Percentiles rank a stretch among this genome's conserved stretches.
These are phyloP conservation scores for Diplodus puntazzo DNA, from an alignment of 2,797 vertebrate species.

Conservation along the genomic window DNA sequence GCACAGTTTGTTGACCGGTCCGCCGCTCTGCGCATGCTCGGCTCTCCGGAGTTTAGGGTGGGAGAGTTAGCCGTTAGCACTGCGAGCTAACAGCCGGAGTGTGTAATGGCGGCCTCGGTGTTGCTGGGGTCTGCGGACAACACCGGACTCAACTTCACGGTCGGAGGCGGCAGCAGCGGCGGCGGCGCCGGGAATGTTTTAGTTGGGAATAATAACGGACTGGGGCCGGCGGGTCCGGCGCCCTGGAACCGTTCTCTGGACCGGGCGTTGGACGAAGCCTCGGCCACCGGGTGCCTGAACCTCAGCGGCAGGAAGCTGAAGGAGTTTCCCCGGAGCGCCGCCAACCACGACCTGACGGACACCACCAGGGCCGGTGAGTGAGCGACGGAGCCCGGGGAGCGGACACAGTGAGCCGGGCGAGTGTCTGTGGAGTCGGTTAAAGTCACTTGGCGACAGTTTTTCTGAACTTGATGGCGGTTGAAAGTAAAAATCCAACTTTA, in stretches of 20 bases:
- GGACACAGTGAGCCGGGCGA: accelerated
- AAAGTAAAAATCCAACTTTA: constrained; percentile 8
- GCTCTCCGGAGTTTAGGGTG: constrained; percentile 53
- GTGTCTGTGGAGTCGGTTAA: too few relatives aligned
- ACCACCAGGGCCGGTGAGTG: constrained; percentile 94
- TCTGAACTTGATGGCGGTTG: accelerated
- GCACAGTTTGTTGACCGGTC: constrained; percentile 9
- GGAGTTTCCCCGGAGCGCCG: constrained; percentile 95
- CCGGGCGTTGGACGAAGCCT: constrained; percentile 94
- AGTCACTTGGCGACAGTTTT: not conserved
- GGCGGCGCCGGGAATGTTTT: constrained; percentile 36
- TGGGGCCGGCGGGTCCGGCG: constrained; percentile 77
- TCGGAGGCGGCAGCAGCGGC: constrained; percentile 59
- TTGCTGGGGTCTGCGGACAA: constrained; percentile 86
- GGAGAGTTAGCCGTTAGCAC: constrained; percentile 80
- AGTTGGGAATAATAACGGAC: constrained; percentile 57
- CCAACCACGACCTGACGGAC: constrained; percentile 95
- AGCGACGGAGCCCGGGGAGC: not conserved
- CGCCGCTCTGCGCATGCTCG: constrained; percentile 69
- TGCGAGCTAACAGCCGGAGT: constrained; percentile 69
- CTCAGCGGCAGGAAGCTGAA: constrained; percentile 98
- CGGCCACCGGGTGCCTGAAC: constrained; percentile 91
- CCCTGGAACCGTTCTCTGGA: constrained; percentile 96
- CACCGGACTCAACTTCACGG: constrained; percentile 79
- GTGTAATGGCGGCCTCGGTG: constrained; percentile 94